phyloP scores from a whole-genome alignment of 2,888 invertebrate genomes.

The Spodoptera exigua region DNA sequence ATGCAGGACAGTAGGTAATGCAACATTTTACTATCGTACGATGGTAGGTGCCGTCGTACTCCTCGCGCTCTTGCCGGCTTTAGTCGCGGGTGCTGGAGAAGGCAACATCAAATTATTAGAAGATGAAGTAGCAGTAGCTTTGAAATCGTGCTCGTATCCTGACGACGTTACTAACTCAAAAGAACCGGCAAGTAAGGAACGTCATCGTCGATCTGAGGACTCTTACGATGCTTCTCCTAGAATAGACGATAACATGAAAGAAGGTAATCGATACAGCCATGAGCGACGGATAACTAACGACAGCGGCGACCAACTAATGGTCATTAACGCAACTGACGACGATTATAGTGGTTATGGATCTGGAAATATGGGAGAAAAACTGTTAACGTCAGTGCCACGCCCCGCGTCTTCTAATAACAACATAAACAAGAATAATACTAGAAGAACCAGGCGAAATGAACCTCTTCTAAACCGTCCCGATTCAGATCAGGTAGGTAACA shows the following conservation, averaged over 20 bases:
- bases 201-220: slow-evolving; percentile 61
- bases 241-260: slow-evolving; percentile 69
- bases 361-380: slow-evolving; percentile 66
- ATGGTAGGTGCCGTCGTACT: slow-evolving; percentile 68
- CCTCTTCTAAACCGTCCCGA: slow-evolving; percentile 71
- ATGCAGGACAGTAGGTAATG: not conserved
- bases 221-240: slow-evolving; percentile 61
- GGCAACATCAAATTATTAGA: slow-evolving; percentile 83
- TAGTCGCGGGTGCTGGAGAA: slow-evolving; percentile 72
- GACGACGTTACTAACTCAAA: slow-evolving; percentile 47
- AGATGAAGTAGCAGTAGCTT: slow-evolving; percentile 78
- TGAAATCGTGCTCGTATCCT: slow-evolving; percentile 69
- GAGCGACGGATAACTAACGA: slow-evolving; percentile 71
- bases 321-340: slow-evolving; percentile 73
- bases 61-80: slow-evolving; percentile 65
- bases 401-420: slow-evolving; percentile 54
- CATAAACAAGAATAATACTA: slow-evolving; percentile 38
- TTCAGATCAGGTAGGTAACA: slow-evolving; percentile 79
- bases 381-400: slow-evolving; percentile 63
- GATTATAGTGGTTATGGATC: slow-evolving; percentile 68
- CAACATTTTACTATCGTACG: slow-evolving; percentile 48
- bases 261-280: slow-evolving; percentile 72
- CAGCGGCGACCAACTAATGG: slow-evolving; percentile 66
- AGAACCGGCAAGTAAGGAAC: slow-evolving; percentile 43
- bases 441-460: slow-evolving; percentile 69